phyloP scores from a whole-genome alignment of 1,140 invertebrate species.

The Eulimnadia texana region DNA sequence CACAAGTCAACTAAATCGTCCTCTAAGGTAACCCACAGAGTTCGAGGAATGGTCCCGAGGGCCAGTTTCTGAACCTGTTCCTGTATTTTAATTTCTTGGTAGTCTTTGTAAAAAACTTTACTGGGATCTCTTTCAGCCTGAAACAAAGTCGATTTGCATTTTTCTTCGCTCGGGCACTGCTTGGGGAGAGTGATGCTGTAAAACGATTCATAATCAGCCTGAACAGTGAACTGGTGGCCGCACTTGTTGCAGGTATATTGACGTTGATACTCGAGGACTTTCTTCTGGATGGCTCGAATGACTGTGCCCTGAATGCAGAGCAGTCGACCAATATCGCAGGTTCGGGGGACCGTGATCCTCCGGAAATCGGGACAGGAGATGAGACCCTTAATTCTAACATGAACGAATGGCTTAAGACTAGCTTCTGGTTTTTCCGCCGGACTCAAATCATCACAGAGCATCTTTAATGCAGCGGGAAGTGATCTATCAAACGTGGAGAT shows the following conservation, averaged over 20 bases:
- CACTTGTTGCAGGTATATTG: slow-evolving; percentile 65
- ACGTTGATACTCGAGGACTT: slow-evolving; percentile 57
- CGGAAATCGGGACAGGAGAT: slow-evolving; percentile 41
- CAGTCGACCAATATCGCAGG: slow-evolving; percentile 48
- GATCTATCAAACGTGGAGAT: background rate
- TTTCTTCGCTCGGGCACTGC: slow-evolving; percentile 38
- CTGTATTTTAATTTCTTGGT: slow-evolving; percentile 80
- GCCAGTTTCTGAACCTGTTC: slow-evolving; percentile 55
- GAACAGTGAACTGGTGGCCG: slow-evolving; percentile 40
- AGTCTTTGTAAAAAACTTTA: slow-evolving; percentile 59
- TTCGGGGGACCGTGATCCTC: slow-evolving; percentile 43
- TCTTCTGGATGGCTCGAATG: slow-evolving; percentile 53
- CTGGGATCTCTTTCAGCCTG: slow-evolving; percentile 36
- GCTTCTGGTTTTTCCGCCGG: background rate
- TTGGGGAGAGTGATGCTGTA: slow-evolving; percentile 43
- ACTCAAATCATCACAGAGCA: background rate
- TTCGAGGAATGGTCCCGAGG: slow-evolving; percentile 56
- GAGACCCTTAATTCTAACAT: slow-evolving; percentile 40
- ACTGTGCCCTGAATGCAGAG: slow-evolving; percentile 50
- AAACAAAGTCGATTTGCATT: slow-evolving; percentile 39
- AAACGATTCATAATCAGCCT: slow-evolving; percentile 47
- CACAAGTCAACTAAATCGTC: slow-evolving; percentile 75
- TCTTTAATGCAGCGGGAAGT: background rate
- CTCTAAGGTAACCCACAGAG: slow-evolving; percentile 62
- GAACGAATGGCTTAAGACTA: slow-evolving; percentile 34